Conservation (phyloP, 2,888 invertebrate genomes). For the Cerastis rubricosa region DNA sequence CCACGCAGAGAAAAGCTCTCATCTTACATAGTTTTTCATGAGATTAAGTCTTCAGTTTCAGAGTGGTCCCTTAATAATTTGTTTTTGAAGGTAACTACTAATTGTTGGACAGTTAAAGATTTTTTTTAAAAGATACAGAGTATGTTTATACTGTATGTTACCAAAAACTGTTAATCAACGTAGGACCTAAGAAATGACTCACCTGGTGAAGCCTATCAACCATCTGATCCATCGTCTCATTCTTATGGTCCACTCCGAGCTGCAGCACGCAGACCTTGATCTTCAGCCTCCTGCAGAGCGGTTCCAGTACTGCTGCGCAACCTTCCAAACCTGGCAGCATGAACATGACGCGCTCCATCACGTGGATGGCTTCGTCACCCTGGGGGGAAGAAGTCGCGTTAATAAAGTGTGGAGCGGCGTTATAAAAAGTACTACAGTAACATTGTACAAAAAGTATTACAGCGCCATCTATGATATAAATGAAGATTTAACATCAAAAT, state of each 20-base stretch:
- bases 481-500: too few relatives aligned
- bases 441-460: too few relatives aligned
- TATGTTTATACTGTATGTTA: neutral
- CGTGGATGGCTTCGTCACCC: conserved; percentile 86
- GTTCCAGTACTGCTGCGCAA: conserved; percentile 88
- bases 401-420: neutral
- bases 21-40: neutral
- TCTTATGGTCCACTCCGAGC: conserved; percentile 83
- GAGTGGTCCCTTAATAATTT: neutral
- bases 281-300: conserved; percentile 88
- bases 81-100: neutral
- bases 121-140: neutral
- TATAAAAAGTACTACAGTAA: too few relatives aligned
- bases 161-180: neutral
- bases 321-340: conserved; percentile 94
- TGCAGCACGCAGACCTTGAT: conserved; percentile 90
- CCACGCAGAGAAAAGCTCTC: too few relatives aligned
- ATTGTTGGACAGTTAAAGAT: neutral
- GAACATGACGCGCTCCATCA: conserved; percentile 88
- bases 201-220: conserved; percentile 90
- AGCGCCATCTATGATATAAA: too few relatives aligned
- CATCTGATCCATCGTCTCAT: conserved; percentile 87
- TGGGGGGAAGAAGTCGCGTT: conserved; percentile 54
- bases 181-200: conserved; percentile 34
- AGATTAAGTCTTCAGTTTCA: neutral